Evolutionary conservation across 1,140 invertebrate species (phyloP).

Genomic region (Eumeta japonica): DNA sequence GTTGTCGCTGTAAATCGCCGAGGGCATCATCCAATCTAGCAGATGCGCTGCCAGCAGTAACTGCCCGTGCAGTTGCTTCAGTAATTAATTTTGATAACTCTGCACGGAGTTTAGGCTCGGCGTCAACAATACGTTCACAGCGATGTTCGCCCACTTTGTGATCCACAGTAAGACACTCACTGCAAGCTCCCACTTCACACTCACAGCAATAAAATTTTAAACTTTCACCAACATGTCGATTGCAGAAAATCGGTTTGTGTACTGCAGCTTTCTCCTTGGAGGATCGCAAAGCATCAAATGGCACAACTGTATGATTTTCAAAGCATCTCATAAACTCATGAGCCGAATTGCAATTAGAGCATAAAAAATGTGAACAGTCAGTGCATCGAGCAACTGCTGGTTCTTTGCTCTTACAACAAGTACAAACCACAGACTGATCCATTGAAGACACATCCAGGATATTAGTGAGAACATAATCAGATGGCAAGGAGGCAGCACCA

Average conservation of each 20-base stretch:
- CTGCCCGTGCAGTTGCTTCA: slow-evolving; percentile 71
- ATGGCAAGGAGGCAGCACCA: slow-evolving; percentile 71
- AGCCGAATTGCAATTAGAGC: slow-evolving; percentile 88
- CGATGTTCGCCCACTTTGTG: slow-evolving; percentile 79
- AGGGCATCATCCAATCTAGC: slow-evolving; percentile 72
- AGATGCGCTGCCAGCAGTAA: slow-evolving; percentile 73
- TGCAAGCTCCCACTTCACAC: slow-evolving; percentile 80
- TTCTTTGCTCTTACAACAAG: slow-evolving; percentile 86
- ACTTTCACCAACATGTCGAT: slow-evolving; percentile 72
- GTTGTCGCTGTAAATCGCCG: slow-evolving; percentile 81
- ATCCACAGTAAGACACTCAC: slow-evolving; percentile 75
- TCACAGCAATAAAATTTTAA: slow-evolving; percentile 80
- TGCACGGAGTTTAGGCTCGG: slow-evolving; percentile 71
- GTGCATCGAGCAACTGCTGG: slow-evolving; percentile 87
- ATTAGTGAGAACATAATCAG: slow-evolving; percentile 83
- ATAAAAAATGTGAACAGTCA: slow-evolving; percentile 91
- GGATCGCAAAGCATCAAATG: slow-evolving; percentile 82
- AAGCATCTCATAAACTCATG: slow-evolving; percentile 94
- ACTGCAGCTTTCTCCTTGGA: slow-evolving; percentile 72
- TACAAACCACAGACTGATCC: slow-evolving; percentile 77
- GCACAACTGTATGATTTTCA: slow-evolving; percentile 86
- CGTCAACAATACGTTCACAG: slow-evolving; percentile 73
- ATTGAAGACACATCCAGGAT: slow-evolving; percentile 81
- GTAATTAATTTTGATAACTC: slow-evolving; percentile 71
- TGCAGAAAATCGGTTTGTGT: slow-evolving; percentile 81